Base-by-base conservation (phyloP, 2,888 invertebrate species). In the Calameuta idolon region DNA sequence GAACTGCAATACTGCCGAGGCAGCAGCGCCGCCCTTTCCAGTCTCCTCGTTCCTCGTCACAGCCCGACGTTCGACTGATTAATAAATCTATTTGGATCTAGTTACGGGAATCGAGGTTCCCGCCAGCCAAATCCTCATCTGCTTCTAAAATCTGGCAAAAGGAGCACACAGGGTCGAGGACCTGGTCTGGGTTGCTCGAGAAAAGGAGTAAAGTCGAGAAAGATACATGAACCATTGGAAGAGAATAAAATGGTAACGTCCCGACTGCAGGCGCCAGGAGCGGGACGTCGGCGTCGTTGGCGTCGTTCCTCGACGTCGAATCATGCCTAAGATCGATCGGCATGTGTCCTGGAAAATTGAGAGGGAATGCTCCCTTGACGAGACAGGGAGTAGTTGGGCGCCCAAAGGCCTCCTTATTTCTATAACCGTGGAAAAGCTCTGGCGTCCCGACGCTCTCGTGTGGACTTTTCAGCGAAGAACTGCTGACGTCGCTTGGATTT, bases 401-500 rank as follows among this genome's bases (percentile, higher is more conserved):
- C 31, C 31, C 31, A 71, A 71, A 71, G 71, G 12, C 4, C 31
- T 71, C 73, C 71, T 71, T 71, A 71, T 71, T 71, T 71, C 71
- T 15, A 0, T 3, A 34, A 71, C 30, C 15, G 55, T 55, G 23
- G 55, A 55, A 9, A 23, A 55, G 74, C 74, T 34, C 34, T 9
- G 40, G 31, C 40, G 71, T 71, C 34, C 4, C 34, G 31, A 15
- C 71, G 71, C 31, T 23, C 33, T 71, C 71, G 71, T 31, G 33
- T 34, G 71, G 31, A 34, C 69, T 69, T 75, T 75, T 75, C 75
- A 69, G 4, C 55, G 34, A 23, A 11, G 15, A 69, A 71, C 15
- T 77, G 77, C 77, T 77, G 77, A 77, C 75, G 77, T 15, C 73
- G 75, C 71, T 31, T 23, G 75, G 77, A 77, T 77, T 35, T 71